Evolutionary conservation across 1,140 invertebrate genomes (phyloP).

Genomic region (Drosophila erecta): DNA sequence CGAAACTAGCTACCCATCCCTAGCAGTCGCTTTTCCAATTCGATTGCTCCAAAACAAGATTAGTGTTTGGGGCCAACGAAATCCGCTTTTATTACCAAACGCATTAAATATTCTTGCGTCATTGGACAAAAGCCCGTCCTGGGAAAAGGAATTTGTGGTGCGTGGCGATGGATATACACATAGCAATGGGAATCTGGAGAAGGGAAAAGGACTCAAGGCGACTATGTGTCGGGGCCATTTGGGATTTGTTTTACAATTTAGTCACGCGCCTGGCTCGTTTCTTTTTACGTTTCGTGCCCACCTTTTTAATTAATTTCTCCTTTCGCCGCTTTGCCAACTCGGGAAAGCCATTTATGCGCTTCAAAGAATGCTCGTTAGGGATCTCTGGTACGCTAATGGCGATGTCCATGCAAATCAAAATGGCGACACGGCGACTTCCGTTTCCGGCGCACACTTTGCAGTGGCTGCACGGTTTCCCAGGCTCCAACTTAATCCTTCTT

Average conservation of each 20-base stretch:
- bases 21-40: constrained; percentile 15
- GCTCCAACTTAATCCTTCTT: constrained; percentile 14
- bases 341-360: constrained; percentile 54
- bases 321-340: constrained; percentile 26
- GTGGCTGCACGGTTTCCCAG: too few species aligned
- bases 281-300: constrained; percentile 51
- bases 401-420: constrained; percentile 72
- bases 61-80: constrained; percentile 62
- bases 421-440: constrained; percentile 72
- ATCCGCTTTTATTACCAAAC: constrained; percentile 75
- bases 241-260: constrained; percentile 73
- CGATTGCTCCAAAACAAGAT: constrained; percentile 70
- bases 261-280: constrained; percentile 65
- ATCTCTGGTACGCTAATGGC: constrained; percentile 24
- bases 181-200: constrained; percentile 4
- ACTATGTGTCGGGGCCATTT: constrained; percentile 38
- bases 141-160: constrained; percentile 40
- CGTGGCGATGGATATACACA: constrained; percentile 10
- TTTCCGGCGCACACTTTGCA: constrained; percentile 33
- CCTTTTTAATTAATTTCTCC: constrained; percentile 79
- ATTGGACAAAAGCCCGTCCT: constrained; percentile 41
- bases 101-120: constrained; percentile 79
- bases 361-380: constrained; percentile 50
- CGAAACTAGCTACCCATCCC: background rate
- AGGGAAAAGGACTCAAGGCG: background rate